phyloP scores from a whole-genome alignment of 2,797 vertebrate genomes.

The Erpetoichthys calabaricus region DNA sequence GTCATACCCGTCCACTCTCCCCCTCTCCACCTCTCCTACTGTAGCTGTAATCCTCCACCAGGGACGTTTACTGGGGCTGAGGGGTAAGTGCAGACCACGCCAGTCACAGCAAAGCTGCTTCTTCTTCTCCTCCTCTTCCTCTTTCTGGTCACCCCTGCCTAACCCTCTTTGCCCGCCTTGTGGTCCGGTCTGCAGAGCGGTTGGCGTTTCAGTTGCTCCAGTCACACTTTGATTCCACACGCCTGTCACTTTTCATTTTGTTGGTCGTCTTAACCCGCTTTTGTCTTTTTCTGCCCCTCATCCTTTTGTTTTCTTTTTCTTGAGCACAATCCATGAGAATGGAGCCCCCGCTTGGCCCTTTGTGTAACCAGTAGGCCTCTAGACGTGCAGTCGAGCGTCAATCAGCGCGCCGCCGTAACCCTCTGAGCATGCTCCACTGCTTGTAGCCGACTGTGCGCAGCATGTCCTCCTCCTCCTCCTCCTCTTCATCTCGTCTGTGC shows the following conservation, averaged over 20 bases:
- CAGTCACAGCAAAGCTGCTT: slow-evolving; percentile 37
- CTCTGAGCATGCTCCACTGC: slow-evolving; percentile 46
- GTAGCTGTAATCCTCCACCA: slow-evolving; percentile 71
- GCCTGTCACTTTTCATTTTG: no score
- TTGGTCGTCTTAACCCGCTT: no score
- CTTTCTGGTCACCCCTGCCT: slow-evolving; percentile 36
- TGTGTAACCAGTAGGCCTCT: no score
- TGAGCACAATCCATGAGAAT: no score
- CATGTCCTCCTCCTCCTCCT: slow-evolving; percentile 45
- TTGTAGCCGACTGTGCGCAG: slow-evolving; percentile 20
- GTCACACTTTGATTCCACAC: no score
- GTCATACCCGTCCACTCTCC: slow-evolving; percentile 55
- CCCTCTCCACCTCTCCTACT: slow-evolving; percentile 63
- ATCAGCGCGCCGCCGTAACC: not conserved
- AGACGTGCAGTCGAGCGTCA: no score
- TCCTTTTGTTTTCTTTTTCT: no score
- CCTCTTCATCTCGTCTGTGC: slow-evolving; percentile 43
- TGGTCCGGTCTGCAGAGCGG: slow-evolving; percentile 48
- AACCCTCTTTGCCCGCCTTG: slow-evolving; percentile 43
- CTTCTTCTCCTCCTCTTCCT: slow-evolving; percentile 25
- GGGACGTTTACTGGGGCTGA: slow-evolving; percentile 72
- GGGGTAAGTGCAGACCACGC: slow-evolving; percentile 66
- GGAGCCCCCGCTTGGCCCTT: no score
- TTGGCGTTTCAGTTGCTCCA: slow-evolving; percentile 51
- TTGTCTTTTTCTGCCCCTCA: no score